phyloP scores from a whole-genome alignment of 2,888 invertebrate genomes.

The Heliconius cydno region DNA sequence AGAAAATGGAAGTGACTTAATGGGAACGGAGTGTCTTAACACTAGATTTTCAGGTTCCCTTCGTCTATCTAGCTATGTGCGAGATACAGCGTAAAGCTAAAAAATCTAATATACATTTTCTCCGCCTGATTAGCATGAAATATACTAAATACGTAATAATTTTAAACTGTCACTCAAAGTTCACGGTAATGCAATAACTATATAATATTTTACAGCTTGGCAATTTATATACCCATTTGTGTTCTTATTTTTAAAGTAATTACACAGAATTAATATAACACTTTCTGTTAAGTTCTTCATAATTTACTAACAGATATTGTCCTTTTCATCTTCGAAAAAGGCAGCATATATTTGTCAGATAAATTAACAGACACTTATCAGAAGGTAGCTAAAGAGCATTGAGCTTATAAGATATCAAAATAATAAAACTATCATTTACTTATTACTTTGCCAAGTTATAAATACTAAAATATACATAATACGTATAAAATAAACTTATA shows the following conservation, averaged over 20 bases:
- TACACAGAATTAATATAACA: neutral
- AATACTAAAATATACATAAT: constrained; percentile 2
- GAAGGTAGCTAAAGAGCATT: neutral
- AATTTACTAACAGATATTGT: constrained; percentile 1
- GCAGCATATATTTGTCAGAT: neutral
- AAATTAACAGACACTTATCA: constrained; percentile 1
- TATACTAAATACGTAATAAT: neutral
- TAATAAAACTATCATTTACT: neutral
- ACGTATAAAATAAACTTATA: constrained; percentile 2
- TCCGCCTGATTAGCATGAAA: too few species aligned
- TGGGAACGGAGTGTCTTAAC: too few species aligned
- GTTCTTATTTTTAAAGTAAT: constrained; percentile 9
- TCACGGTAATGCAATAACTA: neutral
- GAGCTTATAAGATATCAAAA: constrained; percentile 1
- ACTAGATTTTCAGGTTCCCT: too few species aligned
- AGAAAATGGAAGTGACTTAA: too few species aligned
- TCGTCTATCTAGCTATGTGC: too few species aligned
- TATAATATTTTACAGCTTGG: neutral
- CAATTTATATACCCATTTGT: constrained; percentile 3
- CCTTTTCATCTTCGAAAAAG: neutral
- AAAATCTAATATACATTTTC: too few species aligned
- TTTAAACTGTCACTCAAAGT: neutral
- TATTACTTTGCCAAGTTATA: neutral
- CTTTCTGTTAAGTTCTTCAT: neutral
- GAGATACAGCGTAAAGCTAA: too few species aligned